Conservation (phyloP, 2,113 vertebrate species). For the Sinocyclocheilus anophthalmus region DNA sequence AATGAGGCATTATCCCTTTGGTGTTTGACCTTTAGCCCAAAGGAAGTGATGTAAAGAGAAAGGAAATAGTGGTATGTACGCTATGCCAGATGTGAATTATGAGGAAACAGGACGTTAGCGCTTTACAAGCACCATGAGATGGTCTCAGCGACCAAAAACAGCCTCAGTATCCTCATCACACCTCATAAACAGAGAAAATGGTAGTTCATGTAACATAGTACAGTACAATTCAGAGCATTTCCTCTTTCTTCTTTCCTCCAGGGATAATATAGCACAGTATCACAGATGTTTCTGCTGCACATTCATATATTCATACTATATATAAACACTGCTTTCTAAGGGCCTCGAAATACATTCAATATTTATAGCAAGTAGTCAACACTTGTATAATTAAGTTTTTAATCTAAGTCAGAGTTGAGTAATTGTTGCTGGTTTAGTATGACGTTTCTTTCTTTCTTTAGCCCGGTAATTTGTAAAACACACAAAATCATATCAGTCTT, state of each 20-base stretch:
- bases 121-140: constrained; percentile 36
- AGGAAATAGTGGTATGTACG: constrained; percentile 38
- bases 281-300: constrained; percentile 3
- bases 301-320: not conserved
- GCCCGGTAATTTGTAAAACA: constrained; percentile 7
- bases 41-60: constrained; percentile 36
- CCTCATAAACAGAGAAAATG: constrained; percentile 22
- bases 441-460: not conserved
- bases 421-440: not conserved
- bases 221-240: constrained; percentile 14
- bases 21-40: not conserved
- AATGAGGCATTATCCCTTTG: not conserved
- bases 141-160: constrained; percentile 3
- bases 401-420: not conserved
- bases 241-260: not conserved
- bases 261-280: constrained; percentile 1
- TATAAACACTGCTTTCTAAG: not conserved
- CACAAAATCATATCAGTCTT: not conserved
- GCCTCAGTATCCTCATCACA: not conserved
- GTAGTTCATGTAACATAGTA: constrained; percentile 13
- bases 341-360: not conserved
- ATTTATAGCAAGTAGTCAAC: not conserved
- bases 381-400: not conserved
- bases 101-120: constrained; percentile 37
- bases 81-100: constrained; percentile 25